Evolutionary conservation across 2,888 invertebrate genomes (phyloP).

Genomic region (Diarsia brunnea): DNA sequence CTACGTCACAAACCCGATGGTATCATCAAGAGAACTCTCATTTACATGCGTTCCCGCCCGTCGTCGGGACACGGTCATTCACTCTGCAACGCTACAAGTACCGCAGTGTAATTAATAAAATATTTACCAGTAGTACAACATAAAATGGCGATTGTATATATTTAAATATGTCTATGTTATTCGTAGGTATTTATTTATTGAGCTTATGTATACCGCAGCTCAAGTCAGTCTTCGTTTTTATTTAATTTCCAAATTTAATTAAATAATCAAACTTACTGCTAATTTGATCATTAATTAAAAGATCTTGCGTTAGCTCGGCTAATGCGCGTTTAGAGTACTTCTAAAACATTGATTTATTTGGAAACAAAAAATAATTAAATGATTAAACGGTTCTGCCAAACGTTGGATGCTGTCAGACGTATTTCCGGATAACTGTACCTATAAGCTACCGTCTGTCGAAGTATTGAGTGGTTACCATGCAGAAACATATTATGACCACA

Average conservation of each 20-base stretch:
- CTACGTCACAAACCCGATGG: constrained; percentile 48
- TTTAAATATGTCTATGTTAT: constrained; percentile 18
- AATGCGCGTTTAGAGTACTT: neutral
- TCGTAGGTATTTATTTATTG: constrained; percentile 18
- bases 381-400: neutral
- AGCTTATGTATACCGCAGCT: neutral
- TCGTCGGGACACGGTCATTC: constrained; percentile 73
- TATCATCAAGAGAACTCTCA: constrained; percentile 67
- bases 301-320: constrained; percentile 1
- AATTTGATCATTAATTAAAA: constrained; percentile 17
- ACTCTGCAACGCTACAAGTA: constrained; percentile 63
- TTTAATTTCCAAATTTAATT: constrained; percentile 17
- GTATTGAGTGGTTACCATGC: constrained; percentile 13
- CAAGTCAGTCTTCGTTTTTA: neutral
- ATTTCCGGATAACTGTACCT: neutral
- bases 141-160: constrained; percentile 16
- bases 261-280: constrained; percentile 1
- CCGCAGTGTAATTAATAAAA: constrained; percentile 58
- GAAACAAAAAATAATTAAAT: constrained; percentile 16
- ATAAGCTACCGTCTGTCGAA: neutral
- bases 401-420: neutral
- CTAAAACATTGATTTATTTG: constrained; percentile 22
- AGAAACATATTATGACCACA: constrained; percentile 11
- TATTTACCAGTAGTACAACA: constrained; percentile 62
- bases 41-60: constrained; percentile 70